phyloP scores from a whole-genome alignment of 2,888 invertebrate species.

The Slavum lentiscoides region DNA sequence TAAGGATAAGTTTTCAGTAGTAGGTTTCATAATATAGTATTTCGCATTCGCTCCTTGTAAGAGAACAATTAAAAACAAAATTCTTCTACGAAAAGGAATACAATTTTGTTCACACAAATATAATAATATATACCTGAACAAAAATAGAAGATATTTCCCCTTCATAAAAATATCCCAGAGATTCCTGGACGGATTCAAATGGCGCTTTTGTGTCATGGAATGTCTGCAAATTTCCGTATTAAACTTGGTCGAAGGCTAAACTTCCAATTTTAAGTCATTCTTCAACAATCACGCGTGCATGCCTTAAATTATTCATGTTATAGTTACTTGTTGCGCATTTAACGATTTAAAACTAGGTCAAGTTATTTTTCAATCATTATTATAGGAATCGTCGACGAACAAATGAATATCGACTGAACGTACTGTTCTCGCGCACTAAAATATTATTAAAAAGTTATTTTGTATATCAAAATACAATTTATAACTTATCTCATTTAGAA shows the following conservation, averaged over 20 bases:
- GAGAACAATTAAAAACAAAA: too few relatives aligned
- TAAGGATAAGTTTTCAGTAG: background rate
- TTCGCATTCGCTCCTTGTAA: too few relatives aligned
- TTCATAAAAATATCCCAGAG: background rate
- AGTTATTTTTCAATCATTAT: background rate
- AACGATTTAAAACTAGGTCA: slow-evolving; percentile 23
- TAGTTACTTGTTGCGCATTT: slow-evolving; percentile 32
- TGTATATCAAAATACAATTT: background rate
- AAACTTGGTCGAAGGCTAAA: slow-evolving; percentile 7
- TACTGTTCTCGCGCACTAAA: too few relatives aligned
- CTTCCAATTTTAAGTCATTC: slow-evolving; percentile 32
- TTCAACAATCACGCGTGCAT: slow-evolving; percentile 21
- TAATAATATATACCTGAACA: background rate
- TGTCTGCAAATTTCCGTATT: slow-evolving; percentile 31
- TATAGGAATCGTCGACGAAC: background rate
- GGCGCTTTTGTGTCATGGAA: background rate
- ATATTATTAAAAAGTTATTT: too few relatives aligned
- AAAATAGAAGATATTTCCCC: background rate
- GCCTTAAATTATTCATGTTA: slow-evolving; percentile 40
- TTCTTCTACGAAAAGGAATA: too few relatives aligned
- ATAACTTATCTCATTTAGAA: background rate
- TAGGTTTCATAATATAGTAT: too few relatives aligned
- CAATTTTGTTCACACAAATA: too few relatives aligned
- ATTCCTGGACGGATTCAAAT: background rate
- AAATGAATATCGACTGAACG: background rate